Base-by-base conservation (phyloP, 92 coral and sea anemone species). In the Montipora capitata region DNA sequence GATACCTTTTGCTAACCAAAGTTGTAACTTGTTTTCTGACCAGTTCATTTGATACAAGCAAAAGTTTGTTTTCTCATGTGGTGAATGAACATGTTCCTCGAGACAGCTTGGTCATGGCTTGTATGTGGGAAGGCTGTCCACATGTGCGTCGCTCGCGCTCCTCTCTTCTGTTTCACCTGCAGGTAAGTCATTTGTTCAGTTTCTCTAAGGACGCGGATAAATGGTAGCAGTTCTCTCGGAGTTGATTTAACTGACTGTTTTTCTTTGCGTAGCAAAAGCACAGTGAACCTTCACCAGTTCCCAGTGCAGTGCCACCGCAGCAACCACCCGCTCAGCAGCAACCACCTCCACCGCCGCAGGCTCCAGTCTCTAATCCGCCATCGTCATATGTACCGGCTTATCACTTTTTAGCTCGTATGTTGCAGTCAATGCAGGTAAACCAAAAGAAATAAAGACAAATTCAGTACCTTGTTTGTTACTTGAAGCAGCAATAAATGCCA, bases 51-150 rank as follows among this genome's bases (percentile, higher is more conserved):
- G 96, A 90, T 49, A 82, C 87, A 56, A 91, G 98, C 76, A 98
- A 96, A 68, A 91, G 90, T 79, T 64, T 97, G 86, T 92, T 96
- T 67, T 85, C 89, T 7, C 99, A 98, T 81, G 98, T 96, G 84
- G 95, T 98, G 15, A 93, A 86, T 67, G 90, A 85, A 14, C 99
- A 97, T 40, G 98, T 96, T 5, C 96, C 99, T 16, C 89, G 92
- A 57, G 96, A 97, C 72, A 91, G 91, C 35, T 87, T 97, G 77
- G 88, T 93, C 42, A 94, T 96, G 96, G 87, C 97, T 0, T 97
- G 99, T 76, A 91, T 93, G 96, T 97, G 99, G 99, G 98, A 97
- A 77, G 98, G 96, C 44, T 97, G 99, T 54, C 83, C 96, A 7
- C 91, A 96, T 40, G 99, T 96, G 57, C 95, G 99, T 45, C 98